Conservation (phyloP, 2,113 vertebrate genomes). For the Dicaeum eximium region DNA sequence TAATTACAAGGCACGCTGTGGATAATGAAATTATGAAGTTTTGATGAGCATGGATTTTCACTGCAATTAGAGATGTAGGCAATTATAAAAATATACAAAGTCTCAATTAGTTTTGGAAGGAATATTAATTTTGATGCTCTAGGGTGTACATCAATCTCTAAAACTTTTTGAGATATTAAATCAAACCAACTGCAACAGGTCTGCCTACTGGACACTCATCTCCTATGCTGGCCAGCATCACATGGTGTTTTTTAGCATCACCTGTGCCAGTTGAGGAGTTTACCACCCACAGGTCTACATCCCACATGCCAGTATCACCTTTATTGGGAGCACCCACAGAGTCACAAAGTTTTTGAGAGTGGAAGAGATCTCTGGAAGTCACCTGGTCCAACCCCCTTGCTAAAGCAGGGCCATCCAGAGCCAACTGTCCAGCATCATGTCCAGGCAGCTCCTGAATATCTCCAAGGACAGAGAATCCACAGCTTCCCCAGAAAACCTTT, state of each 20-base stretch:
- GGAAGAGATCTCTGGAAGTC: background rate
- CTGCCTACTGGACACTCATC: background rate
- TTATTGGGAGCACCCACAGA: background rate
- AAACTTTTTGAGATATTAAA: background rate
- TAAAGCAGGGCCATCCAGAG: background rate
- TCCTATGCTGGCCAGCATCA: background rate
- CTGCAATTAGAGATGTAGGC: background rate
- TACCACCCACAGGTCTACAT: background rate
- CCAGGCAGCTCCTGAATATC: background rate
- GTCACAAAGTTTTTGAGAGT: background rate
- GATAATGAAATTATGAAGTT: background rate
- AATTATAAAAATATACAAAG: background rate
- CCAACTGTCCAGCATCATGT: background rate
- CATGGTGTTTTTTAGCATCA: background rate
- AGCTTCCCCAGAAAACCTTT: background rate
- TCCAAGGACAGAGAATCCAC: background rate
- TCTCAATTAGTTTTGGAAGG: background rate
- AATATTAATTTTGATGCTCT: background rate
- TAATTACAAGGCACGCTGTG: background rate
- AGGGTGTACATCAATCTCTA: background rate
- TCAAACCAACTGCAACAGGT: background rate
- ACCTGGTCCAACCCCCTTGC: background rate
- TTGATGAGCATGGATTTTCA: background rate
- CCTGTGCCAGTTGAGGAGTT: background rate
- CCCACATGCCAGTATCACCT: background rate